Percentiles rank a stretch among this genome's conserved stretches.
Conservation (phyloP, 2,113 vertebrate species). For the Mionectes macconnelli region DNA sequence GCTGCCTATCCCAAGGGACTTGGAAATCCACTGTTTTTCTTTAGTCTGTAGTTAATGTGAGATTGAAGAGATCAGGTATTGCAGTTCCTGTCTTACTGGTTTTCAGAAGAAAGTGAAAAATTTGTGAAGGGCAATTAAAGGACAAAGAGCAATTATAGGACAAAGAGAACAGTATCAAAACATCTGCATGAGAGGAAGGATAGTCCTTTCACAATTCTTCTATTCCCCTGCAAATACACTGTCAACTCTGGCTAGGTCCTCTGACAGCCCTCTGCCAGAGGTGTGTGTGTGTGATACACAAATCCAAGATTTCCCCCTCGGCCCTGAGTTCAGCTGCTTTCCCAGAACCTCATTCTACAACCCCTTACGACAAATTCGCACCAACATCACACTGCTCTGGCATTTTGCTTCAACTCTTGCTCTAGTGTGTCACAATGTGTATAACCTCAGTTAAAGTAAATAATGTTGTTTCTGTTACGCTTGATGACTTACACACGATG, state of each 20-base stretch:
- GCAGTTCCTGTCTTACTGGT: not conserved
- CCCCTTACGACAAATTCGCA: not conserved
- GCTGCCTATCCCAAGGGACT: not conserved
- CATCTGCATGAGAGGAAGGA: not conserved
- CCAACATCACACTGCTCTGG: not conserved
- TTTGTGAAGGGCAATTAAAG: not conserved
- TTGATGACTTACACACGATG: not conserved
- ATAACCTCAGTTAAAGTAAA: not conserved
- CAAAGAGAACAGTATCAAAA: not conserved
- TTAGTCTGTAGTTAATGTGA: not conserved
- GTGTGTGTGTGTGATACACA: not conserved
- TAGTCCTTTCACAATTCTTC: not conserved
- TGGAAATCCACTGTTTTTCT: not conserved
- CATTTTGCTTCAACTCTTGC: not conserved
- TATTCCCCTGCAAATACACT: not conserved
- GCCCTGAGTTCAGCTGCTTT: not conserved
- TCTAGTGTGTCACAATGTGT: rapidly evolving
- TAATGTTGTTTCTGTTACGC: not conserved
- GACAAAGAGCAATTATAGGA: not conserved
- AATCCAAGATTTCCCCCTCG: not conserved
- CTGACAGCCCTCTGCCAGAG: not conserved
- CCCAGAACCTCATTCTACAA: not conserved
- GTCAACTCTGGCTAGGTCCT: not conserved
- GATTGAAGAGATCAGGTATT: not conserved
- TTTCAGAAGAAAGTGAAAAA: not conserved